phyloP scores from a whole-genome alignment of 2,797 vertebrate genomes.

The Helarctos malayanus region DNA sequence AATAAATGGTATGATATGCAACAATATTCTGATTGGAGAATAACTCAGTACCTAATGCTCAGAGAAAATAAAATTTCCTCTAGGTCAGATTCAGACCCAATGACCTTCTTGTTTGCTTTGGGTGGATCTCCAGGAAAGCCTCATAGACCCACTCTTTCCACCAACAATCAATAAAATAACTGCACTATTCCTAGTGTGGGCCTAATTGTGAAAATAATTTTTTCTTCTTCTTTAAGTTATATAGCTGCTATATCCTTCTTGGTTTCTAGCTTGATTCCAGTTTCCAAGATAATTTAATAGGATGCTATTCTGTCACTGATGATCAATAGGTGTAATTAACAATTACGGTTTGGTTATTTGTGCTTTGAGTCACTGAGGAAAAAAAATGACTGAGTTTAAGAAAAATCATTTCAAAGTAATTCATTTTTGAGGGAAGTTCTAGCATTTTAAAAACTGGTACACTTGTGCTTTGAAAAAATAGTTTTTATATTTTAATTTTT shows the following conservation, averaged over 20 bases:
- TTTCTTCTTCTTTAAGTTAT: background rate
- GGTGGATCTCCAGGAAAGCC: slow-evolving; percentile 60
- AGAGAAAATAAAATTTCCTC: slow-evolving; percentile 64
- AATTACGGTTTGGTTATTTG: slow-evolving; percentile 6
- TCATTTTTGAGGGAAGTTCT: background rate
- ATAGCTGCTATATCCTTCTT: background rate
- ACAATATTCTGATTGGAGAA: background rate
- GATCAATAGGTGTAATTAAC: background rate
- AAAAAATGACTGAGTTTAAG: slow-evolving; percentile 11
- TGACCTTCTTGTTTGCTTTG: slow-evolving; percentile 44
- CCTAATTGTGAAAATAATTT: slow-evolving; percentile 15
- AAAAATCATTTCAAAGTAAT: slow-evolving; percentile 55
- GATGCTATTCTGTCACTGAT: background rate
- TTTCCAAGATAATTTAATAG: slow-evolving; percentile 19
- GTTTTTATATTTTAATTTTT: slow-evolving; percentile 41
- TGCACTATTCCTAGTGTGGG: background rate
- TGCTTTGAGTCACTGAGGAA: background rate
- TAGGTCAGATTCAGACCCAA: slow-evolving; percentile 69
- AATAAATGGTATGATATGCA: background rate
- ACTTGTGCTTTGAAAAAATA: slow-evolving; percentile 20
- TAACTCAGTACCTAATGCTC: background rate
- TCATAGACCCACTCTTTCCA: slow-evolving; percentile 60
- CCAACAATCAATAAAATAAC: slow-evolving; percentile 26
- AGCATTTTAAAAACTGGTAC: background rate
- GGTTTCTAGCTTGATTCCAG: background rate